Percentiles rank a stretch among this genome's conserved stretches.
Evolutionary conservation across 2,113 vertebrate species (phyloP).

Genomic region (Mystacornis crossleyi): DNA sequence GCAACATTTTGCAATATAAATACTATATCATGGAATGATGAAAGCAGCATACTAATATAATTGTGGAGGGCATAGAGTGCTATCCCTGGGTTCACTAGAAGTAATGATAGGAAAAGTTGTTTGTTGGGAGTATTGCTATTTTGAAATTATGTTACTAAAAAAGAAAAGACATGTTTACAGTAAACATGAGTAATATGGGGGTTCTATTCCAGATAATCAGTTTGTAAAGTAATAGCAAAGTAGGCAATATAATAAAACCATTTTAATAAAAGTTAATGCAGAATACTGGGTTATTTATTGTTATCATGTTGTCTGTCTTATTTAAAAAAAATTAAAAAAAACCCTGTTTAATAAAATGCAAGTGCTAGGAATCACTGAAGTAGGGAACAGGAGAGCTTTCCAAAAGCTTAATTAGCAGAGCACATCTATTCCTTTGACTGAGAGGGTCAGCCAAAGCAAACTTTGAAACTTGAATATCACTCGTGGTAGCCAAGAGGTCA

Average conservation of each 20-base stretch:
- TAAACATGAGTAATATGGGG: neutral
- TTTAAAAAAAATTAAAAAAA: neutral
- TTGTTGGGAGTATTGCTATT: neutral
- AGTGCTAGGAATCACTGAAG: neutral
- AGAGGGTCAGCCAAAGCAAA: neutral
- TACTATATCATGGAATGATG: conserved; percentile 67
- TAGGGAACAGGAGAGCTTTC: neutral
- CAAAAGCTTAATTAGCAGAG: neutral
- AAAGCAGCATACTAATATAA: conserved; percentile 60
- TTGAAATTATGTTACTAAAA: neutral
- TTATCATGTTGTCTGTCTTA: neutral
- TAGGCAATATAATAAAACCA: neutral
- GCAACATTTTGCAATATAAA: conserved; percentile 55
- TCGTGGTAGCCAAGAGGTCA: neutral
- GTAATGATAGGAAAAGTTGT: neutral
- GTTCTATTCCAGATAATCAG: neutral
- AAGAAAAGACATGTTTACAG: neutral
- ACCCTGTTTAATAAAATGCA: too few relatives aligned
- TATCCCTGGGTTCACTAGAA: neutral
- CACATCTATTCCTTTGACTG: neutral
- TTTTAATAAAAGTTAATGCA: neutral
- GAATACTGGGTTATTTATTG: neutral
- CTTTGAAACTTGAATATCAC: neutral
- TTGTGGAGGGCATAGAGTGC: neutral
- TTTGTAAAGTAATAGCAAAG: neutral